phyloP scores from a whole-genome alignment of 2,888 invertebrate species.

The Nomada ferruginata region DNA sequence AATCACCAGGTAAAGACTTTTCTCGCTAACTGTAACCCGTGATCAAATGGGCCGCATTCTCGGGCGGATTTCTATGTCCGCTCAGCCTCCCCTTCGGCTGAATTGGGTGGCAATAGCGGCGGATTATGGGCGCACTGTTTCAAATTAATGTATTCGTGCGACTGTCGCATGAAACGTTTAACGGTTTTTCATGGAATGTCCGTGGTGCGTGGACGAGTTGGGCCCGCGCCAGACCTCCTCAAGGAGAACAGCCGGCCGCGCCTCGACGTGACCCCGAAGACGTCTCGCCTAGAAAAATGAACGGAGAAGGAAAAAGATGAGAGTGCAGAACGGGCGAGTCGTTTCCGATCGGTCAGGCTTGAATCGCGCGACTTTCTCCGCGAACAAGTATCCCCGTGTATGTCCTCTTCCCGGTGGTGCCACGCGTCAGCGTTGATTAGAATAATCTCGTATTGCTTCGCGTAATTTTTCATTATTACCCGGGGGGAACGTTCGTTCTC shows the following conservation, averaged over 20 bases:
- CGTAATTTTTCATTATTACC: too few relatives aligned
- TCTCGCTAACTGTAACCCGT: slow-evolving; percentile 44
- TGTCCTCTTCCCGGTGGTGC: too few relatives aligned
- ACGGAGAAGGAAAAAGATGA: slow-evolving; percentile 63
- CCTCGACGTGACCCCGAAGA: slow-evolving; percentile 82
- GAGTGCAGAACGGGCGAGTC: slow-evolving; percentile 36
- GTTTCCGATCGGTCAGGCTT: slow-evolving; percentile 33
- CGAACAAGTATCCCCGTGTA: not conserved
- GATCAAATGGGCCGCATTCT: not conserved
- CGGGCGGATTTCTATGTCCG: not conserved
- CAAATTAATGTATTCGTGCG: slow-evolving; percentile 73
- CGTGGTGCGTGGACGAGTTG: slow-evolving; percentile 76
- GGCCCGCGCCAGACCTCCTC: slow-evolving; percentile 81
- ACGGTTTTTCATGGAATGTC: slow-evolving; percentile 84
- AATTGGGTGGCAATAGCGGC: slow-evolving; percentile 8
- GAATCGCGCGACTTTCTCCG: slow-evolving; percentile 65
- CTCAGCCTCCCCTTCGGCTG: slow-evolving; percentile 20
- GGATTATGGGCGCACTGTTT: slow-evolving; percentile 46
- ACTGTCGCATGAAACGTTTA: slow-evolving; percentile 77
- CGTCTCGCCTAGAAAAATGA: slow-evolving; percentile 68
- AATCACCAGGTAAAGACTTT: slow-evolving; percentile 24
- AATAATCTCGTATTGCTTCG: too few relatives aligned
- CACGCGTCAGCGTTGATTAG: too few relatives aligned
- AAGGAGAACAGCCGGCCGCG: slow-evolving; percentile 76
- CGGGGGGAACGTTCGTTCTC: too few relatives aligned